Evolutionary conservation across 2,888 invertebrate species (phyloP).

Genomic region (Drosophila greeni): DNA sequence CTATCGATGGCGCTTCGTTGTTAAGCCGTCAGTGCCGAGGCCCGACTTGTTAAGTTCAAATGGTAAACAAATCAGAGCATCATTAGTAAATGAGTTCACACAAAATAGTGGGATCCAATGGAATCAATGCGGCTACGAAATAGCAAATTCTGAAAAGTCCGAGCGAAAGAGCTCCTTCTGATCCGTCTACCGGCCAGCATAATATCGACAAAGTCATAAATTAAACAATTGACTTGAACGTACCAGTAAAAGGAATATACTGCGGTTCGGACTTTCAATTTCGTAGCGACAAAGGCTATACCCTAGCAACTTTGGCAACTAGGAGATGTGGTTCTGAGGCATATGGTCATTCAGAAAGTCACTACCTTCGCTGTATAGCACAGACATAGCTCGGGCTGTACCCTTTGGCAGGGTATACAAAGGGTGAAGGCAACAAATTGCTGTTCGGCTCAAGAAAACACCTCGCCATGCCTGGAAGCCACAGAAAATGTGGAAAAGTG

Average conservation of each 20-base stretch:
- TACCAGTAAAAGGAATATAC: background rate
- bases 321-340: background rate
- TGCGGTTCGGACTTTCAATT: background rate
- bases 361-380: background rate
- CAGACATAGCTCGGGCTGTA: background rate
- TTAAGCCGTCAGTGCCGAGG: slow-evolving; percentile 1
- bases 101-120: slow-evolving; percentile 39
- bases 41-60: slow-evolving; percentile 43
- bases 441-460: slow-evolving; percentile 56
- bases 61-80: slow-evolving; percentile 68
- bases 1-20: slow-evolving; percentile 29
- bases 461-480: slow-evolving; percentile 58
- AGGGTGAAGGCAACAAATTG: slow-evolving; percentile 57
- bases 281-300: background rate
- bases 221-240: slow-evolving; percentile 69
- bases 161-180: background rate
- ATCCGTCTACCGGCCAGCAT: slow-evolving; percentile 40
- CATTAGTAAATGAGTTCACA: slow-evolving; percentile 75
- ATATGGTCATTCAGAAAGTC: background rate
- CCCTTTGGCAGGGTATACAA: slow-evolving; percentile 24
- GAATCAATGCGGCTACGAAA: background rate
- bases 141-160: background rate
- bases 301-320: background rate
- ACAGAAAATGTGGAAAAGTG: slow-evolving; percentile 31
- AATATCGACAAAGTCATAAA: slow-evolving; percentile 77